Evolutionary conservation across 2,113 vertebrate genomes (phyloP).

Genomic region (Dolichotis patagonum): DNA sequence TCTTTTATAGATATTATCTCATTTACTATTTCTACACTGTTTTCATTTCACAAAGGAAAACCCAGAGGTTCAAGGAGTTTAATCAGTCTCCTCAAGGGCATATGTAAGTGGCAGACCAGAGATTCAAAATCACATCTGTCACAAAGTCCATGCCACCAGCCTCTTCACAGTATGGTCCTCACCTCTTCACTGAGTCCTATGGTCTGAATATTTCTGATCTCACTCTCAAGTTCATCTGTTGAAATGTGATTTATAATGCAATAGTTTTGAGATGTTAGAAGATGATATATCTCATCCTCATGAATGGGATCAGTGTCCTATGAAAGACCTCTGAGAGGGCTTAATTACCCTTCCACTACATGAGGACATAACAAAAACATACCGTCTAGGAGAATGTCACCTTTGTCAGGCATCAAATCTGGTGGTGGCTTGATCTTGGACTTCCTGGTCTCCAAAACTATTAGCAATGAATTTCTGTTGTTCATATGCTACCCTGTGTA

Average conservation of each 20-base stretch:
- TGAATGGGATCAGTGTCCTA: background rate
- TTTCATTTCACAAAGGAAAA: constrained; percentile 10
- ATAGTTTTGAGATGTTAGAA: background rate
- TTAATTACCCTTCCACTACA: background rate
- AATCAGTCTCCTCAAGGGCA: background rate
- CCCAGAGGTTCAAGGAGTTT: background rate
- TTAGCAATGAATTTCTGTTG: background rate
- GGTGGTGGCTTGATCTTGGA: background rate
- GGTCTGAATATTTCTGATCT: background rate
- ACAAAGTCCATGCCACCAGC: background rate
- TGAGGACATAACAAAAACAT: background rate
- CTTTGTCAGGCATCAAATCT: background rate
- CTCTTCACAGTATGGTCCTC: background rate
- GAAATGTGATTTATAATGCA: background rate
- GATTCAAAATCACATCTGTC: background rate
- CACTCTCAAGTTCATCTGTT: background rate
- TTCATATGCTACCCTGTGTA: background rate
- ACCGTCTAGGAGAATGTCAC: background rate
- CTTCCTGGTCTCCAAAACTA: background rate
- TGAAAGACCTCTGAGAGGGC: background rate
- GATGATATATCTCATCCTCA: background rate
- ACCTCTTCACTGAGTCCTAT: background rate
- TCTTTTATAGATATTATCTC: background rate
- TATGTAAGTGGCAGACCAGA: background rate
- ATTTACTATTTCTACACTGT: background rate